Conservation (phyloP, 2,888 invertebrate species). For the Ophion ventricosus region DNA sequence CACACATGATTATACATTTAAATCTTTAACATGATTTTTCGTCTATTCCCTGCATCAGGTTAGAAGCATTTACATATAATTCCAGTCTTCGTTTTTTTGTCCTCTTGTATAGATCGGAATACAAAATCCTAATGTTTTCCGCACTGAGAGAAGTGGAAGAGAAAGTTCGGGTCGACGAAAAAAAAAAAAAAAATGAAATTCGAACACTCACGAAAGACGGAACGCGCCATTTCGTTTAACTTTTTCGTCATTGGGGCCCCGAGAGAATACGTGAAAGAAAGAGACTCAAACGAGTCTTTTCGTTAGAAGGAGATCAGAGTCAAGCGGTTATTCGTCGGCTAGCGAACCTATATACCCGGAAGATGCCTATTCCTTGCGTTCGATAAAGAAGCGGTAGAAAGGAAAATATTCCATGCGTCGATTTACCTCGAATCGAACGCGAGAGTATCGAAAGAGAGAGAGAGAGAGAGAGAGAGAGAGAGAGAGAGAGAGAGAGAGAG, state of each 20-base stretch:
- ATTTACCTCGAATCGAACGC: not conserved
- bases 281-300: conserved; percentile 49
- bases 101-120: conserved; percentile 45
- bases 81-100: conserved; percentile 62
- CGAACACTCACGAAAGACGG: conserved; percentile 29
- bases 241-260: conserved; percentile 45
- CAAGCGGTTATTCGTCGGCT: conserved; percentile 51
- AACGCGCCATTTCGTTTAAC: conserved; percentile 56
- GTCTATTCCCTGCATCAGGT: conserved; percentile 58
- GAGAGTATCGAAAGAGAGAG: conserved; percentile 9
- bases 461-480: no score
- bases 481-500: no score
- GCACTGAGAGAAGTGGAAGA: conserved; percentile 53
- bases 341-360: conserved; percentile 35
- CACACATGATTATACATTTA: conserved; percentile 9
- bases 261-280: conserved; percentile 13
- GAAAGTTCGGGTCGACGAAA: conserved; percentile 35
- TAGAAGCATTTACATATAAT: conserved; percentile 51
- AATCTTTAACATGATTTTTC: conserved; percentile 34
- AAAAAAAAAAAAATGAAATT: conserved; percentile 24
- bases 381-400: not conserved
- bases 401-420: not conserved
- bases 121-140: conserved; percentile 58
- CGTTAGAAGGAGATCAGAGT: conserved; percentile 67
- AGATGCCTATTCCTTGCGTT: conserved; percentile 26